Conservation (phyloP, 2,113 vertebrate species). For the Cervus canadensis region DNA sequence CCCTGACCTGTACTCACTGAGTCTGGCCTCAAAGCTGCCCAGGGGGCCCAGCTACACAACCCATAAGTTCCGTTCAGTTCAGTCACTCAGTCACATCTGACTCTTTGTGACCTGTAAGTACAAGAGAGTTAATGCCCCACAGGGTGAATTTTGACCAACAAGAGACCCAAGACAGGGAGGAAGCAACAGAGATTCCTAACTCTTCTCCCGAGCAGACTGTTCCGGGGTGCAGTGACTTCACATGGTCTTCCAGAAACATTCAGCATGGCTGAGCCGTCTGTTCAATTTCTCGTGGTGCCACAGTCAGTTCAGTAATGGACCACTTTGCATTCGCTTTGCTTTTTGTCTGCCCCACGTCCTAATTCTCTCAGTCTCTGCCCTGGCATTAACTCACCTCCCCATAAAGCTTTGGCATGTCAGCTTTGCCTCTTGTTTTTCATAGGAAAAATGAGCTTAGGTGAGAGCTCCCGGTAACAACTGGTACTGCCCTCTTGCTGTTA, state of each 20-base stretch:
- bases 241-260: too few species aligned
- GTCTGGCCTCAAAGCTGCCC: not conserved
- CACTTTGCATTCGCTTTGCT: too few species aligned
- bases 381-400: not conserved
- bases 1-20: not conserved
- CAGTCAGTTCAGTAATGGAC: accelerated
- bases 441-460: not conserved
- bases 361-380: not conserved
- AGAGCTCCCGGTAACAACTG: not conserved
- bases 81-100: not conserved
- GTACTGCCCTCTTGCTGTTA: not conserved
- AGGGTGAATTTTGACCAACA: not conserved
- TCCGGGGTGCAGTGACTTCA: not conserved
- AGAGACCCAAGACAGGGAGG: not conserved
- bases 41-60: not conserved
- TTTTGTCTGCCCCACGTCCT: not conserved
- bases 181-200: not conserved
- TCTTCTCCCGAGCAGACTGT: not conserved
- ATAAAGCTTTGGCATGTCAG: not conserved
- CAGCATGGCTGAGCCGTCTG: accelerated
- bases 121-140: not conserved
- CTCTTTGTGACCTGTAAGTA: not conserved
- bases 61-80: not conserved
- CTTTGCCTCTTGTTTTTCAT: not conserved
- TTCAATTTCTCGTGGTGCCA: accelerated